Percentiles rank a stretch among this genome's conserved stretches.
Conservation (phyloP, 2,888 invertebrate genomes). For the Phytoseiulus persimilis region DNA sequence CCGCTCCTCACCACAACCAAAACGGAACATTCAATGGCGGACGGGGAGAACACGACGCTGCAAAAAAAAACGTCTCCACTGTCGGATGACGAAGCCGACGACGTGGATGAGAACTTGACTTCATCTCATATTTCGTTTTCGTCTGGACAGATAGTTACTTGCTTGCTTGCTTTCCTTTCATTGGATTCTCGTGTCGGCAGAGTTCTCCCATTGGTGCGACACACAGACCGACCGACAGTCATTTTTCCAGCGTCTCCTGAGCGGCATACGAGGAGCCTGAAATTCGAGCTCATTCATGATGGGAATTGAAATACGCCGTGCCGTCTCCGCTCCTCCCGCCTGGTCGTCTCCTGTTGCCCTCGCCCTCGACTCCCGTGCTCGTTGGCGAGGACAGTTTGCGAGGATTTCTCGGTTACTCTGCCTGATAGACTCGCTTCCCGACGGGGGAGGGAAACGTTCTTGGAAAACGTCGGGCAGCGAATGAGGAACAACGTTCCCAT, state of each 20-base stretch:
- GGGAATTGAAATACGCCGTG: background rate
- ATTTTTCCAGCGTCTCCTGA: background rate
- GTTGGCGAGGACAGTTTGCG: background rate
- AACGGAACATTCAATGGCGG: too few relatives aligned
- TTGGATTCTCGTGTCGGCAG: background rate
- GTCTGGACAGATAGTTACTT: background rate
- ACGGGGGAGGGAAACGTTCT: background rate
- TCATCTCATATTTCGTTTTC: background rate
- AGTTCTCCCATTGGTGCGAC: background rate
- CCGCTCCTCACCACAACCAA: too few relatives aligned
- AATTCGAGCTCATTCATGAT: background rate
- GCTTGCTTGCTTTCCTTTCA: background rate
- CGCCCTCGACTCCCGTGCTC: background rate
- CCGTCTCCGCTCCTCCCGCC: background rate
- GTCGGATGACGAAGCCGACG: background rate
- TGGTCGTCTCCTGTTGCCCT: background rate
- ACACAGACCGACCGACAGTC: background rate
- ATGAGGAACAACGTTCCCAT: background rate
- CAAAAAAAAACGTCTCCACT: background rate
- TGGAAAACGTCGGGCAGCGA: background rate
- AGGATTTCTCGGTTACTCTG: background rate
- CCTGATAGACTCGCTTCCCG: background rate
- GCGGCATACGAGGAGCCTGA: background rate
- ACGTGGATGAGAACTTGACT: background rate
- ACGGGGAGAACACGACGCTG: background rate